phyloP scores from a whole-genome alignment of 2,888 invertebrate genomes.

The Nomada ferruginata region DNA sequence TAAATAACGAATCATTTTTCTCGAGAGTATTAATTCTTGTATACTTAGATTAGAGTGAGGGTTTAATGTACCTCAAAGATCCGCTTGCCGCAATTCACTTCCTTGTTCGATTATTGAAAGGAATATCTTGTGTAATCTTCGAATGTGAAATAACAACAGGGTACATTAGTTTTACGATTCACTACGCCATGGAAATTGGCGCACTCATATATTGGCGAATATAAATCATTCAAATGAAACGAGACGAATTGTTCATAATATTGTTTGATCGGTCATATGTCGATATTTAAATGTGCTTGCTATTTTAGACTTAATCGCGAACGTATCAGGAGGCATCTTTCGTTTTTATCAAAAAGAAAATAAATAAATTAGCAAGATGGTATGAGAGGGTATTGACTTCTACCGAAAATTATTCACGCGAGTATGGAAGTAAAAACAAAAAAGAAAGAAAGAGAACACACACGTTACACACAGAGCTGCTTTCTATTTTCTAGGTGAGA shows the following conservation, averaged over 20 bases:
- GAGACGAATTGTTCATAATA: constrained; percentile 4
- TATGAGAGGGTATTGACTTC: constrained; percentile 1
- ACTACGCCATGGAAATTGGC: constrained; percentile 8
- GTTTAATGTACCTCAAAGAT: constrained; percentile 38
- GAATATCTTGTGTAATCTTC: constrained; percentile 17
- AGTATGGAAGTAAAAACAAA: constrained; percentile 11
- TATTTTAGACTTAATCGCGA: not conserved
- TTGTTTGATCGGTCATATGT: constrained; percentile 28
- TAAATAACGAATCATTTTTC: constrained; percentile 20
- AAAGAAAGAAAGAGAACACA: constrained; percentile 11
- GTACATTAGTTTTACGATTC: constrained; percentile 63
- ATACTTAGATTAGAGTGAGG: constrained; percentile 15
- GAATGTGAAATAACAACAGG: constrained; percentile 59
- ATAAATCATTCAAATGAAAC: constrained; percentile 13
- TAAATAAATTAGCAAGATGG: not conserved
- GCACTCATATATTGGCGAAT: constrained; percentile 7
- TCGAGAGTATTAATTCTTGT: constrained; percentile 37
- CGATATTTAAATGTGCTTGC: constrained; percentile 10
- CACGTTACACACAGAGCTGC: constrained; percentile 49
- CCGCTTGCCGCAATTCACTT: constrained; percentile 24
- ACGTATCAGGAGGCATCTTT: constrained; percentile 15
- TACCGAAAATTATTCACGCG: constrained; percentile 22
- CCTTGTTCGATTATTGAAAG: constrained; percentile 17
- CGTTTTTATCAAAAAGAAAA: not conserved
- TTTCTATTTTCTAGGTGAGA: constrained; percentile 60